These are phyloP conservation scores for Centrocercus urophasianus DNA, from an alignment of 2,113 vertebrate species.

Conservation along the genomic window DNA sequence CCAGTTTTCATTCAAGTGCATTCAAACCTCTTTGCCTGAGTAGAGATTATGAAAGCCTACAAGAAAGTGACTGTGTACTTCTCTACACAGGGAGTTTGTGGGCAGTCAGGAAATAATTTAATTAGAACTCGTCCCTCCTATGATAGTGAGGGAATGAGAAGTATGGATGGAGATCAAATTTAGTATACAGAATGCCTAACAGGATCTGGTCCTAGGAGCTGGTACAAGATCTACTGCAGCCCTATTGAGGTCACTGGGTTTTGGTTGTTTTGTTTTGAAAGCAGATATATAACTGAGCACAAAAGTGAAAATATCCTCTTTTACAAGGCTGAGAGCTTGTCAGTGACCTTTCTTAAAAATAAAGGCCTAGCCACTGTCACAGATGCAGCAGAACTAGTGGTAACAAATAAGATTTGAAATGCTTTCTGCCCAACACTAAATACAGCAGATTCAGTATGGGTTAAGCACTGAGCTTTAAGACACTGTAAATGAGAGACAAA, in stretches of 20 bases:
- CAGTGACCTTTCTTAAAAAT: background rate
- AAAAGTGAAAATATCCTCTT: background rate
- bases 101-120: background rate
- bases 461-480: background rate
- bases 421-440: background rate
- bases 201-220: background rate
- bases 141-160: background rate
- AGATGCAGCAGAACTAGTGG: background rate
- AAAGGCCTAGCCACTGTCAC: background rate
- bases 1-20: background rate
- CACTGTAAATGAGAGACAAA: background rate
- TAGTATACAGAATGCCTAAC: background rate
- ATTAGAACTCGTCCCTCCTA: background rate
- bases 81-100: background rate
- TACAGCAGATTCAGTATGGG: background rate
- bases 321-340: background rate
- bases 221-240: background rate
- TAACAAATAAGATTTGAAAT: background rate
- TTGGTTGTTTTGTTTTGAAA: background rate
- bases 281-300: background rate
- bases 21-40: background rate
- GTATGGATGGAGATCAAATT: background rate
- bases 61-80: background rate
- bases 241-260: background rate
- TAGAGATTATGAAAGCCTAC: rapidly evolving